Conservation (phyloP, 2,113 vertebrate species). For the Excalfactoria chinensis region DNA sequence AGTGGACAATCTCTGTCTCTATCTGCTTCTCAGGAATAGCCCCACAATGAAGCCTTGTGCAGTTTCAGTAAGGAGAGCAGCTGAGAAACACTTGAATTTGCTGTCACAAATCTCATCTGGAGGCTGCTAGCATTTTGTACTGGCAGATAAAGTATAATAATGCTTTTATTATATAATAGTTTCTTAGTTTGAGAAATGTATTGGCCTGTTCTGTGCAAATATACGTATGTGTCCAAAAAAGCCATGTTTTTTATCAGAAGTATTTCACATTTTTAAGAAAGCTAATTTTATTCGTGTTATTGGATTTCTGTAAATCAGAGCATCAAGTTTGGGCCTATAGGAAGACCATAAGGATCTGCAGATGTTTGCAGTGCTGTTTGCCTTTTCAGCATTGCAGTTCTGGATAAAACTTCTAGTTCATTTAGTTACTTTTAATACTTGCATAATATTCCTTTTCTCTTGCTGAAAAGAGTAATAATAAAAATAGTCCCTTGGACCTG, state of each 20-base stretch:
- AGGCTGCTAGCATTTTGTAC: neutral
- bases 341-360: neutral
- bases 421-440: too few species aligned
- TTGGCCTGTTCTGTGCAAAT: neutral
- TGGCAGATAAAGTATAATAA: neutral
- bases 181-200: neutral
- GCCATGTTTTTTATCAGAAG: neutral
- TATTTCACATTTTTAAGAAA: neutral
- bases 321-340: neutral
- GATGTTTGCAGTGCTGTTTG: neutral
- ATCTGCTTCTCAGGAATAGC: neutral
- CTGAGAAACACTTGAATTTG: neutral
- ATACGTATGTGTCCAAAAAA: neutral
- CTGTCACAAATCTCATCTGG: neutral
- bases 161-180: neutral
- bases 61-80: neutral
- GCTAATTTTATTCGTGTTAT: neutral
- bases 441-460: too few species aligned
- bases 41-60: neutral
- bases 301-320: neutral
- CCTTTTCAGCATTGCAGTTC: too few species aligned
- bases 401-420: too few species aligned
- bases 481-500: too few species aligned
- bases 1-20: neutral
- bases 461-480: too few species aligned